Conservation (phyloP, 2,797 vertebrate genomes). For the Clarias fuscus region DNA sequence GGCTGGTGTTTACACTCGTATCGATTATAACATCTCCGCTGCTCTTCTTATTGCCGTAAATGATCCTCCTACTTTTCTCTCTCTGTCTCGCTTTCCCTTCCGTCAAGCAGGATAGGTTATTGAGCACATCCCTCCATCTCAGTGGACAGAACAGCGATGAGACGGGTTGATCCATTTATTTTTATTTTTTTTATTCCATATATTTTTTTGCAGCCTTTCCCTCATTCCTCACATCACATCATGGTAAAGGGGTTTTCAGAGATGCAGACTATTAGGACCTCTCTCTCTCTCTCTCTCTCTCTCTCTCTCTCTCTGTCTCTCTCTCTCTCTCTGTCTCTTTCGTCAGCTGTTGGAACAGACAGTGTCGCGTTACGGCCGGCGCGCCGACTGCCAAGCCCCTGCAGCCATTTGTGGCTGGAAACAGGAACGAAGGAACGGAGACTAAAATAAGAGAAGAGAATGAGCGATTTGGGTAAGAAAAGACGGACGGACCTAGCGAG, state of each 20-base stretch:
- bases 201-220: background rate
- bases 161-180: background rate
- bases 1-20: background rate
- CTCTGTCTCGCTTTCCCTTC: background rate
- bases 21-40: background rate
- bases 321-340: constrained; percentile 2
- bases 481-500: background rate
- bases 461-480: background rate
- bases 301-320: constrained; percentile 5
- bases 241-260: background rate
- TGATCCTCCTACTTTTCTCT: constrained; percentile 2
- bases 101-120: background rate
- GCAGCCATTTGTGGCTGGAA: constrained; percentile 33
- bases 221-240: background rate
- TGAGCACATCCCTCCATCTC: background rate
- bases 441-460: background rate
- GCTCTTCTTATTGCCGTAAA: background rate
- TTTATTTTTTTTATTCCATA: background rate
- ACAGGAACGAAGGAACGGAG: constrained; percentile 17
- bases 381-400: constrained; percentile 8
- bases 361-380: constrained; percentile 27
- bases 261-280: background rate
- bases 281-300: background rate
- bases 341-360: constrained; percentile 32
- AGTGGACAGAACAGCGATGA: background rate